phyloP scores from a whole-genome alignment of 2,888 invertebrate species.

The Caenorhabditis angaria region DNA sequence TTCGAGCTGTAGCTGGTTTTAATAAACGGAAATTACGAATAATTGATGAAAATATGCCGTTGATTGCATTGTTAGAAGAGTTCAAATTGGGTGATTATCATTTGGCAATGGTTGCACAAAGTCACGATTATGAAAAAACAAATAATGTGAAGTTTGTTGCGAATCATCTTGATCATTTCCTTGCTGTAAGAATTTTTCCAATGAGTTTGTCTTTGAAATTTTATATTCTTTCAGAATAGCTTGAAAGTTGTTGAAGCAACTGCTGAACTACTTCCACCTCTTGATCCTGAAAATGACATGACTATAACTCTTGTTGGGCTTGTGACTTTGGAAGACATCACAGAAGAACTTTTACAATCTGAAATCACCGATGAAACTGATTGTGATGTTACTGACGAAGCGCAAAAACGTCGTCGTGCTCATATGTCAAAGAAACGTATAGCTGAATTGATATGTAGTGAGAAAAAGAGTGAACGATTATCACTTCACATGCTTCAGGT shows the following conservation, averaged over 20 bases:
- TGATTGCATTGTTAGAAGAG: constrained; percentile 93
- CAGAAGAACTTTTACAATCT: constrained; percentile 80
- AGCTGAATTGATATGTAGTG: constrained; percentile 29
- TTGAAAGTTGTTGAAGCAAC: constrained; percentile 39
- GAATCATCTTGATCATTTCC: neutral
- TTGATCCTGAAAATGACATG: constrained; percentile 86
- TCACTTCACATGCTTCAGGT: constrained; percentile 36
- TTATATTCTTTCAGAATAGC: constrained; percentile 23
- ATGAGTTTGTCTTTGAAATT: neutral
- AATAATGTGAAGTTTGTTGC: constrained; percentile 74
- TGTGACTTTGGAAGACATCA: constrained; percentile 80
- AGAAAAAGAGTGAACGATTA: constrained; percentile 36
- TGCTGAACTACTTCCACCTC: constrained; percentile 12
- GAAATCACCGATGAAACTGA: constrained; percentile 98
- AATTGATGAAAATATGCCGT: constrained; percentile 92
- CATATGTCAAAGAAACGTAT: constrained; percentile 30
- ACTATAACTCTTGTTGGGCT: constrained; percentile 81
- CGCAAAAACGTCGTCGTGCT: constrained; percentile 45
- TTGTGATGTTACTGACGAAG: constrained; percentile 76
- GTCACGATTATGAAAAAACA: constrained; percentile 71
- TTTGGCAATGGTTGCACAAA: constrained; percentile 36
- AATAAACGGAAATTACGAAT: constrained; percentile 95
- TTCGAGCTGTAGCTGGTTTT: constrained; percentile 63
- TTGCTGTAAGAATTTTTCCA: neutral
- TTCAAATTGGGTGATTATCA: constrained; percentile 83